Conservation (phyloP, 2,113 vertebrate genomes). For the Engystomops pustulosus region DNA sequence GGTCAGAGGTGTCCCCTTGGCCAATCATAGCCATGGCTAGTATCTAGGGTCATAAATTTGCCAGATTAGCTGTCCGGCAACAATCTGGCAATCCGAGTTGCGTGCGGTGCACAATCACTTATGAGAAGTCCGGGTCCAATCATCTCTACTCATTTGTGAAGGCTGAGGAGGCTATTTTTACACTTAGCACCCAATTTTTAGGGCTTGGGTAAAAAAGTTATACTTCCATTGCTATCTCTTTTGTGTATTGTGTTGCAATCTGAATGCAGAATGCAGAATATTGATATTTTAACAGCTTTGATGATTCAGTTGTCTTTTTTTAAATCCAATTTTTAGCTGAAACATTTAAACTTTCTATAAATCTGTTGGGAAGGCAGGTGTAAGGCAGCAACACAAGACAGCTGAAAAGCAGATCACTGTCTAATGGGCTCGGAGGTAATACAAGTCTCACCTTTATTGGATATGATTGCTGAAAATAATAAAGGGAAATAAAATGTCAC, state of each 20-base stretch:
- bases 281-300: not conserved
- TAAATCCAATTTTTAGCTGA: constrained; percentile 10
- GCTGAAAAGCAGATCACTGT: constrained; percentile 48
- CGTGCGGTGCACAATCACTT: too few species aligned
- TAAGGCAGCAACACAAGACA: constrained; percentile 33
- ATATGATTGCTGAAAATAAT: constrained; percentile 50
- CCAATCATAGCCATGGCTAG: too few species aligned
- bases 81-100: too few species aligned
- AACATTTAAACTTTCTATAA: constrained; percentile 41
- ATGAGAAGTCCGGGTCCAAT: too few species aligned
- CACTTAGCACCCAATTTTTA: not conserved
- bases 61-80: too few species aligned
- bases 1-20: too few species aligned
- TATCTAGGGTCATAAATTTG: too few species aligned
- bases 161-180: too few species aligned
- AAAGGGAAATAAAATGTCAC: constrained; percentile 52
- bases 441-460: constrained; percentile 47
- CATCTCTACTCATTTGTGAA: too few species aligned
- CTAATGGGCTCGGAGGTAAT: constrained; percentile 38
- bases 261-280: not conserved
- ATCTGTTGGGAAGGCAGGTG: constrained; percentile 39
- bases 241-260: not conserved
- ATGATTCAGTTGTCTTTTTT: constrained; percentile 3
- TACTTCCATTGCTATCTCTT: too few species aligned
- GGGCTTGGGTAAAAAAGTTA: not conserved